Evolutionary conservation across 2,888 invertebrate species (phyloP), one percentile per base, ranked within the genome.

Genomic region (Agrilus cyanescens): DNA sequence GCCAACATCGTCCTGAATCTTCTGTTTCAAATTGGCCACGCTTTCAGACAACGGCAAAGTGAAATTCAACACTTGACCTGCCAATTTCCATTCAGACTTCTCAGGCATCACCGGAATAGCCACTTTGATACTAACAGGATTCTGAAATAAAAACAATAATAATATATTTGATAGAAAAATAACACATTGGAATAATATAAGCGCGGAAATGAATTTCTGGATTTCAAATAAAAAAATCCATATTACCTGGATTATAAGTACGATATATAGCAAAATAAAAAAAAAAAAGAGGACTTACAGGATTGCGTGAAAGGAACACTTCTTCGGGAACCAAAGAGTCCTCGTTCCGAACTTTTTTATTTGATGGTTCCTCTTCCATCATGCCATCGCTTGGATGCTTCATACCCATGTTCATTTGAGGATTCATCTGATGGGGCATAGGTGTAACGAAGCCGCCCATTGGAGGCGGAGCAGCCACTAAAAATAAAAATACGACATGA

Each of bases 61-160:
- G 42, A 94, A 74, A 40, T 78, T 76, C 55, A 97, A 66, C 47
- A 81, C 74, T 66, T 96, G 94, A 1, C 97, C 97, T 64, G 86
- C 87, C 47, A 97, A 73, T 48, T 89, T 87, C 94, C 95, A 95
- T 73, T 97, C 97, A 0, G 86, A 70, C 59, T 95, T 94, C 57
- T 96, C 95, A 1, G 85, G 78, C 60, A 82, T 74, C 53, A 77
- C 71, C 8, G 97, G 97, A 18, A 94, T 77, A 44, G 78, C 74
- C 46, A 98, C 85, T 57, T 81, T 82, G 53, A 94, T 74, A 29
- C 79, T 78, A 12, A 89, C 81, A n/a, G 84, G 82, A 52, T 78
- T 78, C 78, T 84, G 62, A 16, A 60, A 50, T 32, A n/a, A 41
- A 16, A 60, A 50, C 29, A n/a, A 41, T 34, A 36, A 46, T 10